Percentiles rank a stretch among this genome's conserved stretches.
phyloP scores from a whole-genome alignment of 2,113 vertebrate species.

The Apaloderma vittatum region DNA sequence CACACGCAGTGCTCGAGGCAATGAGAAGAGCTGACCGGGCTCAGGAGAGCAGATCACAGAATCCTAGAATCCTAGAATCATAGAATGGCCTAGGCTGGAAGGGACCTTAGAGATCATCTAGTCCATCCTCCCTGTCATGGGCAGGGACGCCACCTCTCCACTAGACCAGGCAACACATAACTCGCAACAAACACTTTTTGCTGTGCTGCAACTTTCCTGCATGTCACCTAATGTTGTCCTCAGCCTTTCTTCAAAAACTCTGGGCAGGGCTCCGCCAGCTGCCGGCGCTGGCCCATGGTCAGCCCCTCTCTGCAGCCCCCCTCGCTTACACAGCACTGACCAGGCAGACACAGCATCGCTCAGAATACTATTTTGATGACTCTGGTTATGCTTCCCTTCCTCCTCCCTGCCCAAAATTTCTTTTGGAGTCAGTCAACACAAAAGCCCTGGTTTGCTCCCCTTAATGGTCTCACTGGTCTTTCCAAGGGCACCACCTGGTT shows the following conservation, averaged over 20 bases:
- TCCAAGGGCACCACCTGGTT: background rate
- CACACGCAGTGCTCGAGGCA: too few relatives aligned
- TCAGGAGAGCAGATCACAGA: background rate
- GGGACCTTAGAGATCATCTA: too few relatives aligned
- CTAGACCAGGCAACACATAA: too few relatives aligned
- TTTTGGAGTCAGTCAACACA: background rate
- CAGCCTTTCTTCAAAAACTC: background rate
- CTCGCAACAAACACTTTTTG: rapidly evolving
- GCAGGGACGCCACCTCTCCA: too few relatives aligned
- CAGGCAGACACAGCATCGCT: background rate
- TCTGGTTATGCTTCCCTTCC: background rate
- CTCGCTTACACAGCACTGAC: background rate
- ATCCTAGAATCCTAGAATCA: too few relatives aligned
- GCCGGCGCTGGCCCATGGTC: background rate
- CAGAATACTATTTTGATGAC: background rate
- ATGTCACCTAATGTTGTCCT: background rate
- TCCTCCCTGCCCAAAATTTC: background rate
- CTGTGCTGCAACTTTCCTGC: background rate
- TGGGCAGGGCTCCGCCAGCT: background rate
- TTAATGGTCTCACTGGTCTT: background rate
- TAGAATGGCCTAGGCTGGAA: too few relatives aligned
- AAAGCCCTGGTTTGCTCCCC: background rate
- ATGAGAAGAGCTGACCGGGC: background rate
- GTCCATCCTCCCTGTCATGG: too few relatives aligned
- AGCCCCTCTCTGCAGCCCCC: background rate